These are phyloP conservation scores for Cepaea hortensis DNA, from an alignment of 2,888 invertebrate species.

Conservation along the genomic window DNA sequence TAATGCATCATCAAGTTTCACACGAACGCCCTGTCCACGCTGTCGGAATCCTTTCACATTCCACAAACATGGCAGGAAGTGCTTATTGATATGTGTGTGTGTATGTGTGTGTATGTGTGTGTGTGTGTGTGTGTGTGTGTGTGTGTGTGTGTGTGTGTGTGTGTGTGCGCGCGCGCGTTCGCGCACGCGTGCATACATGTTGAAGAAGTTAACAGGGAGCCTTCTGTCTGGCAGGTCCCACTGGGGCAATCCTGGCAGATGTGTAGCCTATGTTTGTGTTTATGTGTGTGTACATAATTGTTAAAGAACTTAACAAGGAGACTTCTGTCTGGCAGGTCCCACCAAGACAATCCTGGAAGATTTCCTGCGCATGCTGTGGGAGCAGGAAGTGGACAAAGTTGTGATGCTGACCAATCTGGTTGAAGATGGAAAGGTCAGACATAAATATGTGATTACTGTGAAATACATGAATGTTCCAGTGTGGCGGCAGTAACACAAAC, in stretches of 20 bases:
- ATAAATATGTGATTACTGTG: too few relatives aligned
- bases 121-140: background rate
- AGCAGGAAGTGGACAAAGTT: background rate
- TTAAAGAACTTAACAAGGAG: background rate
- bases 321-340: background rate
- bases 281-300: too few relatives aligned
- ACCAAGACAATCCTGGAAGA: background rate
- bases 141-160: background rate
- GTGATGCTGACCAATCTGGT: background rate
- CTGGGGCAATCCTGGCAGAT: too few relatives aligned
- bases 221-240: background rate
- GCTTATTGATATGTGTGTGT: background rate
- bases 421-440: background rate
- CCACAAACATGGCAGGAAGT: too few relatives aligned
- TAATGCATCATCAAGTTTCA: too few relatives aligned
- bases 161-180: background rate
- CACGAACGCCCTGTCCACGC: too few relatives aligned
- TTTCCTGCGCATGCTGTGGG: slow-evolving; percentile 4
- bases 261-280: too few relatives aligned
- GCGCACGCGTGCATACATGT: background rate
- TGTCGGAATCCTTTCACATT: too few relatives aligned
- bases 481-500: too few relatives aligned
- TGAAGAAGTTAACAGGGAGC: background rate
- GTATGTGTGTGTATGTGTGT: background rate
- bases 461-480: too few relatives aligned